phyloP scores from a whole-genome alignment of 2,113 vertebrate species.

The Burhinus oedicnemus region DNA sequence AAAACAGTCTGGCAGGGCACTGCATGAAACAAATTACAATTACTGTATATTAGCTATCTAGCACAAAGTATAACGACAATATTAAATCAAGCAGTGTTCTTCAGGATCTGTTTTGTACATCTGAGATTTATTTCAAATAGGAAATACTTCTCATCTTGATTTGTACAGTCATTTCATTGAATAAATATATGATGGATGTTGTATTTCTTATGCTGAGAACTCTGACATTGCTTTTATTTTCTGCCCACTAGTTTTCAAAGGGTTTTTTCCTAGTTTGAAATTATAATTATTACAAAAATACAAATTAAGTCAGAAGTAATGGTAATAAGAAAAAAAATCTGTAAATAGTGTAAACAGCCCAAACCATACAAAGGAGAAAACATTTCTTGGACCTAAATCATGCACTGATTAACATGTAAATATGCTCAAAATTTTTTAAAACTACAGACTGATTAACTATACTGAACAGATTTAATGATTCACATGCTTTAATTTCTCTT shows the following conservation, averaged over 20 bases:
- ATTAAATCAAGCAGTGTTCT: slow-evolving; percentile 22
- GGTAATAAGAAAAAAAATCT: not conserved
- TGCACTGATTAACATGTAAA: not conserved
- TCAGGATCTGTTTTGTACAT: slow-evolving; percentile 6
- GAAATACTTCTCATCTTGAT: slow-evolving; percentile 48
- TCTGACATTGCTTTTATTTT: slow-evolving; percentile 32
- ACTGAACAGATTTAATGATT: slow-evolving; percentile 24
- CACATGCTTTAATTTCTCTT: not conserved
- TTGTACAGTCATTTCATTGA: slow-evolving; percentile 49
- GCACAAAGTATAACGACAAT: not conserved
- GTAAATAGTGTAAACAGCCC: not conserved
- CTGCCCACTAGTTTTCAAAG: slow-evolving; percentile 3
- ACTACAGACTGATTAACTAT: slow-evolving; percentile 5
- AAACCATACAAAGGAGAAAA: not conserved
- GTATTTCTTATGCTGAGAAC: not conserved
- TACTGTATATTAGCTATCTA: not conserved
- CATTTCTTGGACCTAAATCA: not conserved
- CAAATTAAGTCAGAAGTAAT: slow-evolving; percentile 47
- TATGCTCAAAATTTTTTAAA: slow-evolving; percentile 20
- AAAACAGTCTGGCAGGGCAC: slow-evolving; percentile 96
- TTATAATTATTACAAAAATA: slow-evolving; percentile 11
- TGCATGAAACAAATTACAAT: slow-evolving; percentile 69
- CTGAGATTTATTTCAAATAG: slow-evolving; percentile 23
- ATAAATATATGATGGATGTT: not conserved
- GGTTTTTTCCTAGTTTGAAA: not conserved